A percentile compares a stretch with the other conserved stretches of the same genome.
Evolutionary conservation across 2,113 vertebrate genomes (phyloP).

Genomic region (Globicephala melas): DNA sequence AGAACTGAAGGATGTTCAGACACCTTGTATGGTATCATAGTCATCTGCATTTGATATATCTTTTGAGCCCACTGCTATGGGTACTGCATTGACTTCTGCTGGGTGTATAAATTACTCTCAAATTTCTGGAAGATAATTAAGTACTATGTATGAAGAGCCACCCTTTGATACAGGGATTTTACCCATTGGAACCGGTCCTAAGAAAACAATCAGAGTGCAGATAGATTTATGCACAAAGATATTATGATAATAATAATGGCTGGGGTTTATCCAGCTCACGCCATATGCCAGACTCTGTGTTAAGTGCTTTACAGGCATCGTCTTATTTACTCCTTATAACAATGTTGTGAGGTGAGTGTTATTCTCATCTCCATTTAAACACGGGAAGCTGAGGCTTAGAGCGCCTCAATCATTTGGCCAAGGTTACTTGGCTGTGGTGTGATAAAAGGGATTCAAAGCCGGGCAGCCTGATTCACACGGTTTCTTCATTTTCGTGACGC

Average conservation of each 20-base stretch:
- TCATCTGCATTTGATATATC: neutral
- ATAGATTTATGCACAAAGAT: constrained; percentile 59
- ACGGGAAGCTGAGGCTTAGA: neutral
- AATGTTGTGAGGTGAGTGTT: neutral
- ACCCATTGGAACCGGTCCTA: constrained; percentile 63
- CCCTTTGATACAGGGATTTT: constrained; percentile 64
- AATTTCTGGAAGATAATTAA: constrained; percentile 67
- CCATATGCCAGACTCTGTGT: constrained; percentile 66
- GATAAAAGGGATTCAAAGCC: constrained; percentile 5
- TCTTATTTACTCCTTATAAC: constrained; percentile 44
- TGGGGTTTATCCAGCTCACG: constrained; percentile 67
- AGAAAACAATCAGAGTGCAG: constrained; percentile 66
- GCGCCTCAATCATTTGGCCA: constrained; percentile 11
- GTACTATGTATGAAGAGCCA: constrained; percentile 35
- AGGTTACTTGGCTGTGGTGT: neutral
- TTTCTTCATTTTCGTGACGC: constrained; percentile 29
- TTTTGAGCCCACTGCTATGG: neutral
- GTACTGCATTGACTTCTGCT: neutral
- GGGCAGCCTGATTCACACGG: neutral
- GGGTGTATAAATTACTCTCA: constrained; percentile 14
- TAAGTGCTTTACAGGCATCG: constrained; percentile 48
- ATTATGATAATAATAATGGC: constrained; percentile 71
- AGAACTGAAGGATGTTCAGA: neutral
- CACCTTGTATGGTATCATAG: neutral
- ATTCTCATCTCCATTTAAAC: constrained; percentile 4